A percentile compares a stretch with the other conserved stretches of the same genome.
These are phyloP conservation scores for Colaptes auratus DNA, from an alignment of 2,113 vertebrate genomes.

Conservation along the genomic window DNA sequence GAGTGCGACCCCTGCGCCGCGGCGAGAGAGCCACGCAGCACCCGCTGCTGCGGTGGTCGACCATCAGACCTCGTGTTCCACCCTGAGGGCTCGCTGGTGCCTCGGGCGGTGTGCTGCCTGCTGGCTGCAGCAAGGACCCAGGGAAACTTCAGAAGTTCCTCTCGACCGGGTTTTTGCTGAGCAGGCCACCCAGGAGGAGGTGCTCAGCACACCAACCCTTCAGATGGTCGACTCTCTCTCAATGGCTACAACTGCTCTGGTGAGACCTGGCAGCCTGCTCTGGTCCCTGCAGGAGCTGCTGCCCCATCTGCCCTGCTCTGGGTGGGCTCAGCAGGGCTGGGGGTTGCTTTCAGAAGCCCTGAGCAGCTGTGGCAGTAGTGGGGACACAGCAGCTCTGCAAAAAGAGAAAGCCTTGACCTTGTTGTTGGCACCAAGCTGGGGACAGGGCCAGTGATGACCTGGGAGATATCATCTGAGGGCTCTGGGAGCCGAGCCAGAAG, in stretches of 20 bases:
- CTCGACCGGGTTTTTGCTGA: conserved; percentile 73
- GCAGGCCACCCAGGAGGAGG: conserved; percentile 54
- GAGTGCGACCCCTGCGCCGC: conserved; percentile 53
- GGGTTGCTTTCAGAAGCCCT: too few relatives aligned
- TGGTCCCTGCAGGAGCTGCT: background rate
- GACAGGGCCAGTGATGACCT: too few relatives aligned
- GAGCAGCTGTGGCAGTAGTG: too few relatives aligned
- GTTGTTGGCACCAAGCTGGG: accelerated
- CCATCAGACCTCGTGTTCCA: conserved; percentile 55
- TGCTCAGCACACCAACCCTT: conserved; percentile 69
- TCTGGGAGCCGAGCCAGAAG: too few relatives aligned
- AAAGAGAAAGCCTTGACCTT: background rate
- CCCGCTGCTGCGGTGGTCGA: conserved; percentile 45
- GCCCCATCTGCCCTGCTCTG: accelerated
- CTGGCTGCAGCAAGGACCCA: background rate
- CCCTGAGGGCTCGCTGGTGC: conserved; percentile 27
- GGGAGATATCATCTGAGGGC: too few relatives aligned
- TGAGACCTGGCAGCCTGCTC: background rate
- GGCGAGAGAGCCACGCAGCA: conserved; percentile 8
- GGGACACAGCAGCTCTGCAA: too few relatives aligned
- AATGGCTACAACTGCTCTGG: conserved; percentile 68
- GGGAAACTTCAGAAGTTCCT: conserved; percentile 67
- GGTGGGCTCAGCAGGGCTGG: background rate
- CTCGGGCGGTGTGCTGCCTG: background rate
- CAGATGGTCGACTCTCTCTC: background rate